Conservation (phyloP, 1,140 invertebrate species). For the Hypothenemus hampei region DNA sequence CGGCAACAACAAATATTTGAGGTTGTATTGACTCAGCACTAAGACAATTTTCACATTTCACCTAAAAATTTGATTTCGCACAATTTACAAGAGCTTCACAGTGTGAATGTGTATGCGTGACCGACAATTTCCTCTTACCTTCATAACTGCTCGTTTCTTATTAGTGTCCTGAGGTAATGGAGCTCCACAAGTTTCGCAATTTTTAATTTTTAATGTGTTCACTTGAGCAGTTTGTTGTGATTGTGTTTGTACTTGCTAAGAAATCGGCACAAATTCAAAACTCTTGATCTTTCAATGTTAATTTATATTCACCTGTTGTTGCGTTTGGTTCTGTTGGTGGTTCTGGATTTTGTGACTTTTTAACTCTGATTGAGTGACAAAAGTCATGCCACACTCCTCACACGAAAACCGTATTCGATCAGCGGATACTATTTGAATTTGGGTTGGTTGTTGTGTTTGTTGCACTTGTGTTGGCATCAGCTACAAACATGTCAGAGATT, state of each 20-base stretch:
- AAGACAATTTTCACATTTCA: constrained; percentile 44
- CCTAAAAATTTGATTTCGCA: constrained; percentile 11
- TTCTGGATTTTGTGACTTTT: constrained; percentile 46
- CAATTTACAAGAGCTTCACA: neutral
- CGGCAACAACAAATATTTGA: constrained; percentile 54
- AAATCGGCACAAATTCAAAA: neutral
- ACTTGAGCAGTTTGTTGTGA: constrained; percentile 37
- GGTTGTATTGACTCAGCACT: constrained; percentile 45
- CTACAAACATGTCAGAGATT: constrained; percentile 23
- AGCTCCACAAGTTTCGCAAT: constrained; percentile 48
- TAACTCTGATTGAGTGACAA: constrained; percentile 52
- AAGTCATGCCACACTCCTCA: constrained; percentile 55
- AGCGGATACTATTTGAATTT: constrained; percentile 58
- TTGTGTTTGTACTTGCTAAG: constrained; percentile 38
- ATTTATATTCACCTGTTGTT: no score
- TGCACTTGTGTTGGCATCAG: constrained; percentile 33
- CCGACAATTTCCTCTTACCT: constrained; percentile 21
- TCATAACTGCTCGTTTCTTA: constrained; percentile 45
- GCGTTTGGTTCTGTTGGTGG: constrained; percentile 37
- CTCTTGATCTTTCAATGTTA: no score
- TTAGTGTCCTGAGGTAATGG: constrained; percentile 46
- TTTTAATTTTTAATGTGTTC: constrained; percentile 45
- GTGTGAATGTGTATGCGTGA: neutral
- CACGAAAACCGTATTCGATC: constrained; percentile 56
- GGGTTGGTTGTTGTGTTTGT: constrained; percentile 41